Evolutionary conservation across 2,797 vertebrate species (phyloP).

Genomic region (Glossophaga mutica): DNA sequence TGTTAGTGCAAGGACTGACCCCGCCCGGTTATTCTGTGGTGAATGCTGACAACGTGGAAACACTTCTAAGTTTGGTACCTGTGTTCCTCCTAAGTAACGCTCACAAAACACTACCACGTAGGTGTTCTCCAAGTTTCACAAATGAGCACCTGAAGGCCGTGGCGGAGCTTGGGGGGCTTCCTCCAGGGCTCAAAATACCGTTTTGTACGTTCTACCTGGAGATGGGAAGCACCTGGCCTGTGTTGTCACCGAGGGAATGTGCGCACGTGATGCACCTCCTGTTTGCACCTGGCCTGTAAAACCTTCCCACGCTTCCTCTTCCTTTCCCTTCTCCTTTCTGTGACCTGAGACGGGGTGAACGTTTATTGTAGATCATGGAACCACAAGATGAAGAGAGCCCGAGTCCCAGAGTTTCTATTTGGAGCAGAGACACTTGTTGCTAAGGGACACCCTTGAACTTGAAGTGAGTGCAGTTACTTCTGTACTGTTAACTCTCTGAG

Average conservation of each 20-base stretch:
- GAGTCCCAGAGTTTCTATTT: neutral
- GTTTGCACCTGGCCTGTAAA: neutral
- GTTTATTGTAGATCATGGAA: neutral
- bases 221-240: neutral
- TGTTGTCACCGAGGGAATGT: neutral
- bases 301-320: neutral
- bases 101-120: neutral
- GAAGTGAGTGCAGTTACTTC: neutral
- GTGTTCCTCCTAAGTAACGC: neutral
- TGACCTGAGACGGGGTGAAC: neutral
- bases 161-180: neutral
- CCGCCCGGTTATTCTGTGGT: neutral
- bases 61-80: neutral
- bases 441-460: neutral
- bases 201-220: neutral
- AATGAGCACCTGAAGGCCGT: neutral
- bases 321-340: neutral
- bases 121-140: neutral
- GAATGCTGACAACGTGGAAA: neutral
- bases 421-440: neutral
- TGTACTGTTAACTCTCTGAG: neutral
- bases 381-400: neutral
- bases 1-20: neutral
- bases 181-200: neutral
- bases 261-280: neutral